These are phyloP conservation scores for Phthorimaea operculella DNA, from an alignment of 1,140 invertebrate species.

Conservation along the genomic window DNA sequence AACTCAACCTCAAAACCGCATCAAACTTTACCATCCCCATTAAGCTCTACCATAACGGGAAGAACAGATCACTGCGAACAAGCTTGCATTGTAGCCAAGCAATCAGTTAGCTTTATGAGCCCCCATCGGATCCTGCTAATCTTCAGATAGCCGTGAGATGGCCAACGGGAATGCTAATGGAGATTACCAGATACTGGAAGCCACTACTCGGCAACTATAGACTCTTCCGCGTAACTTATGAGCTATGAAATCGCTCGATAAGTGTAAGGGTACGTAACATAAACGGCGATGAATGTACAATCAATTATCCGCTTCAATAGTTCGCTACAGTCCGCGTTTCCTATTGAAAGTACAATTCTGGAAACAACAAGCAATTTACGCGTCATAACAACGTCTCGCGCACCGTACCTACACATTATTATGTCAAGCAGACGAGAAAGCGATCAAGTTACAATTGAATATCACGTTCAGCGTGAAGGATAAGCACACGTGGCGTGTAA, in stretches of 20 bases:
- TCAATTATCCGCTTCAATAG: too few species aligned
- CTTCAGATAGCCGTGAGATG: neutral
- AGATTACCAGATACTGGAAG: neutral
- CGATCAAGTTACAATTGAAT: conserved; percentile 42
- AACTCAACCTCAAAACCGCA: too few species aligned
- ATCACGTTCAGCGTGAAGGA: conserved; percentile 34
- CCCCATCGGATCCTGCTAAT: neutral
- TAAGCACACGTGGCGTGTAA: conserved; percentile 31
- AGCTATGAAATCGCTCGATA: too few species aligned
- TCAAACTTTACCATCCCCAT: too few species aligned
- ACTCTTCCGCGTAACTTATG: neutral
- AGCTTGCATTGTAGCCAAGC: neutral
- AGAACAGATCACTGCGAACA: too few species aligned
- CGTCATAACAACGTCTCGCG: neutral
- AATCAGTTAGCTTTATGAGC: conserved; percentile 1
- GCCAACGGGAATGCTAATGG: neutral
- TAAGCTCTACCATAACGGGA: too few species aligned
- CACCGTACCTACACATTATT: neutral
- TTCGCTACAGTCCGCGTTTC: too few species aligned
- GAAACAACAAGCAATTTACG: neutral
- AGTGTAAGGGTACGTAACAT: too few species aligned
- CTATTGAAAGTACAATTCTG: neutral
- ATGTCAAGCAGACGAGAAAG: conserved; percentile 24
- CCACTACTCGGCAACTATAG: neutral
- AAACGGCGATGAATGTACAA: too few species aligned